Evolutionary conservation across 2,797 vertebrate species (phyloP), one percentile per base, ranked within the genome.

Genomic region (Enteromius afrohamiltoni): DNA sequence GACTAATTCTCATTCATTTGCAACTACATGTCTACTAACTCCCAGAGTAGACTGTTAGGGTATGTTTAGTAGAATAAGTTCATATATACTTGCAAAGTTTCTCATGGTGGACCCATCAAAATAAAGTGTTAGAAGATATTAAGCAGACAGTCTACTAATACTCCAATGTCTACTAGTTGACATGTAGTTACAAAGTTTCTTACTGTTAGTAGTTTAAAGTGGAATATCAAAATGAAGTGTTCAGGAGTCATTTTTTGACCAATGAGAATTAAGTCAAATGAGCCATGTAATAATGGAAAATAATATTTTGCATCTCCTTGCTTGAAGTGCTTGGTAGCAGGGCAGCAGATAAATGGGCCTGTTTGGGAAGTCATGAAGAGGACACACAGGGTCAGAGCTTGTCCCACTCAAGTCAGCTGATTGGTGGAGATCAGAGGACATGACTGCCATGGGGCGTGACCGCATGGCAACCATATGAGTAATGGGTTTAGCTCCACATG

Each of bases 401-500:
- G 26, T 80, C 75, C 79, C 71, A 26, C 29, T 85, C n/a, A 17
- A 76, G 81, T 88, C 34, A 68, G 76, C 85, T 83, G 76, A 93
- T 93, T 93, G 90, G 92, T 85, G 53, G 76, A 87, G 67, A 79
- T 69, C 0, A 21, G 37, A 89, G 87, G 86, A 85, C 86, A 89
- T 87, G 83, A 88, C 80, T 85, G 81, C 34, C 85, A 31, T 71
- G 65, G 45, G 82, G 60, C 42, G 23, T 67, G 76, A 81, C 77
- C 17, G 65, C 45, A 87, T 82, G 84, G 49, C 74, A 29, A 29
- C 82, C 73, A 79, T 76, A 88, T 91, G 91, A 94, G 87, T 94
- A 92, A 93, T 92, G 89, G 88, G 85, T 84, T 67, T 70, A 16
- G 82, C 85, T 84, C 89, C 90, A 92, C 91, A 93, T 93, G 94